phyloP scores from a whole-genome alignment of 2,888 invertebrate species.

The Rhaphigaster nebulosa region DNA sequence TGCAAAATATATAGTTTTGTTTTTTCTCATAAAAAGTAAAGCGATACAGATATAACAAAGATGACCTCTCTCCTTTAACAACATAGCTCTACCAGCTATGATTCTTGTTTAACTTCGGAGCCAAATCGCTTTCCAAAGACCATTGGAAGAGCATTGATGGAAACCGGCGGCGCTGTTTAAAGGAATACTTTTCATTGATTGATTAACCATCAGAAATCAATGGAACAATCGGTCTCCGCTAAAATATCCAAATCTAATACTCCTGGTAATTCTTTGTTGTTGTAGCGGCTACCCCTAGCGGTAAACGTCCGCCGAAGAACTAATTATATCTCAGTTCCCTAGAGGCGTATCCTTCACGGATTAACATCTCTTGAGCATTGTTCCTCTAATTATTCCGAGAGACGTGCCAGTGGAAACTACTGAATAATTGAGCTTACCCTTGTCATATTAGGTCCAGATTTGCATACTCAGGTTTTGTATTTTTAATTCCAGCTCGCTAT shows the following conservation, averaged over 20 bases:
- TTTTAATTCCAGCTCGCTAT: not conserved
- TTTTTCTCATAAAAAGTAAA: no score
- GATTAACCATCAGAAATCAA: not conserved
- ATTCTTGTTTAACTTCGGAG: no score
- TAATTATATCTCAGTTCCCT: not conserved
- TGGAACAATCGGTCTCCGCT: not conserved
- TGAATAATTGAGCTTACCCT: not conserved
- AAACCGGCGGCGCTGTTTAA: no score
- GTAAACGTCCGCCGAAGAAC: conserved; percentile 29
- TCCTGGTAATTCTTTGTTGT: not conserved
- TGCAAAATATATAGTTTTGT: no score
- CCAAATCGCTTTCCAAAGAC: no score
- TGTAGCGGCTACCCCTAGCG: not conserved
- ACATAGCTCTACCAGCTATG: no score
- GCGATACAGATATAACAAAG: no score
- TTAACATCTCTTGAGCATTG: conserved; percentile 37
- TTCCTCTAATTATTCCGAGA: conserved; percentile 50
- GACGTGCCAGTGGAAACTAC: not conserved
- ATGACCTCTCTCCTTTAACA: no score
- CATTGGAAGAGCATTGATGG: no score
- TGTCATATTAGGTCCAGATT: conserved; percentile 37
- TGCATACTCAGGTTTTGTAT: not conserved
- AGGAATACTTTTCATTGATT: no score
- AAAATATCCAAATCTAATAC: not conserved
- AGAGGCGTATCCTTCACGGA: conserved; percentile 42